These are phyloP conservation scores for Dendrolimus kikuchii DNA, from an alignment of 1,140 invertebrate species.

Conservation along the genomic window DNA sequence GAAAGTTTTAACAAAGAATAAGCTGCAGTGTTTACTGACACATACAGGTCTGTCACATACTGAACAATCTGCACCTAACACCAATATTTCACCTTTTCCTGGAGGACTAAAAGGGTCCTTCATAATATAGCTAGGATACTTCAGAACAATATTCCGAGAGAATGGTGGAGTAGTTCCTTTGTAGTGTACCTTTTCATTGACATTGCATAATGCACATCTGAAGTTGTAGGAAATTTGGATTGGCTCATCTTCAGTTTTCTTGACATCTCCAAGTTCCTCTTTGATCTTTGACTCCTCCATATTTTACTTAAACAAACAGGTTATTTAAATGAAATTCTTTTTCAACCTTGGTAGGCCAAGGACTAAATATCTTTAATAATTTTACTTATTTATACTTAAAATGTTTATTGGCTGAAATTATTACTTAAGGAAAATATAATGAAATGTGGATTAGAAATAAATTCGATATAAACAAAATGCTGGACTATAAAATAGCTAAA, in stretches of 20 bases:
- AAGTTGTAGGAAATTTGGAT: conserved; percentile 68
- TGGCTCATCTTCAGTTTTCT: too few relatives aligned
- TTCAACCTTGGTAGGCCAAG: too few relatives aligned
- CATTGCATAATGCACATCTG: conserved; percentile 75
- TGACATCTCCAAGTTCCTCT: conserved; percentile 17
- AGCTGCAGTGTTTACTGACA: conserved; percentile 81
- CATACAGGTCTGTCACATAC: conserved; percentile 80
- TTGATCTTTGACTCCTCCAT: conserved; percentile 31
- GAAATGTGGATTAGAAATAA: too few relatives aligned
- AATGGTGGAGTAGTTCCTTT: conserved; percentile 82
- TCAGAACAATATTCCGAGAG: conserved; percentile 74
- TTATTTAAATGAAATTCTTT: too few relatives aligned
- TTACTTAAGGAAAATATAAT: too few relatives aligned
- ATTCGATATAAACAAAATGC: too few relatives aligned
- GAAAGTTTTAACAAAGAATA: conserved; percentile 83
- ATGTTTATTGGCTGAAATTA: neutral
- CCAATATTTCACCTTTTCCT: conserved; percentile 76
- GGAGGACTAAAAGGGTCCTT: conserved; percentile 86
- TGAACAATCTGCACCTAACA: conserved; percentile 83
- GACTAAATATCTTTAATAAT: neutral
- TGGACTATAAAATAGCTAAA: too few relatives aligned
- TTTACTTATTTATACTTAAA: conserved; percentile 1
- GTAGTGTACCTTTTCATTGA: conserved; percentile 81
- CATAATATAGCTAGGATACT: conserved; percentile 84
- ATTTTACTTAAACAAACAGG: conserved; percentile 27